These are phyloP conservation scores for Sciurus niger DNA, from an alignment of 2,113 vertebrate genomes.

Conservation along the genomic window DNA sequence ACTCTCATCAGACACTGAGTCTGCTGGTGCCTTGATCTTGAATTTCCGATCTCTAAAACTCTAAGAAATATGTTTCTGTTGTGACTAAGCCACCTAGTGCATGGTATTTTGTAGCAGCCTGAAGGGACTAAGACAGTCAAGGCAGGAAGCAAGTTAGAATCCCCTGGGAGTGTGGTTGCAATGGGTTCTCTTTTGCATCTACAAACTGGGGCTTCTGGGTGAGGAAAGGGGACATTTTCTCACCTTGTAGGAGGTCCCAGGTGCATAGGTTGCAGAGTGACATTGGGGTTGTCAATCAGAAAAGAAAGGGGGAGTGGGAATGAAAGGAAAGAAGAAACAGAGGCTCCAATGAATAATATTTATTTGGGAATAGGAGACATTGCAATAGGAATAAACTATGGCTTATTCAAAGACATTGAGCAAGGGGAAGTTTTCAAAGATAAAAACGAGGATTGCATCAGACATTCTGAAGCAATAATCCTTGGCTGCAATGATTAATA, in stretches of 20 bases:
- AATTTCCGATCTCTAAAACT: neutral
- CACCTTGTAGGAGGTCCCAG: neutral
- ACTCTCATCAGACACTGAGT: too few species aligned
- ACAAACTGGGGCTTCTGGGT: neutral
- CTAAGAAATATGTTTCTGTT: neutral
- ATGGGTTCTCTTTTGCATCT: too few species aligned
- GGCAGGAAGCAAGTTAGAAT: neutral
- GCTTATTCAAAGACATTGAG: neutral
- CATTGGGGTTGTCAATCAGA: neutral
- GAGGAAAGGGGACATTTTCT: neutral
- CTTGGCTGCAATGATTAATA: neutral
- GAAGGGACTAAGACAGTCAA: neutral
- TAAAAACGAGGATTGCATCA: neutral
- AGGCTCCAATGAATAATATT: neutral
- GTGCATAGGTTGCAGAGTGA: neutral
- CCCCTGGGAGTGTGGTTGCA: neutral
- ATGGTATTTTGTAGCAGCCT: neutral
- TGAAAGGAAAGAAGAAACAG: neutral
- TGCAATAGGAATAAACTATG: neutral
- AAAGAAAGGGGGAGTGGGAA: neutral
- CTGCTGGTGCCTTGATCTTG: neutral
- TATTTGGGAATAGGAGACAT: neutral
- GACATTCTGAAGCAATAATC: neutral
- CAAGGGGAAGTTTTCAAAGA: neutral
- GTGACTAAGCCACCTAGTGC: neutral